Evolutionary conservation across 92 coral and sea anemone genomes (phyloP), one percentile per base, ranked within the genome.

Genomic region (Metridium senile): DNA sequence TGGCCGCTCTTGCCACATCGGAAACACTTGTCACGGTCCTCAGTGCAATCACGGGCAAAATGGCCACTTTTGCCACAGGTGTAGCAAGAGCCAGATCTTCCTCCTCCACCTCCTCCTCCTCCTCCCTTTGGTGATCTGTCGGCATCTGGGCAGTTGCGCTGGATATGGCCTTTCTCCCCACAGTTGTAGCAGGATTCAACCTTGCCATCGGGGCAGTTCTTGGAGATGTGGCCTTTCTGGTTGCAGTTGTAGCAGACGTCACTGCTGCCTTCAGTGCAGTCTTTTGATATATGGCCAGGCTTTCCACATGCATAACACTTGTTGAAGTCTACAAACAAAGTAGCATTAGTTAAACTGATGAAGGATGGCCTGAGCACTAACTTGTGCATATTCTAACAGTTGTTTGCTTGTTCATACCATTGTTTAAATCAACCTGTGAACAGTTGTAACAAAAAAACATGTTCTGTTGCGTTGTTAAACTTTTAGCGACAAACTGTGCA

Each of bases 31-130:
- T 72, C 74, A 9, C 20, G 6, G 59, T 11, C 62, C 65, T 21
- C 25, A 3, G 89, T 74, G 72, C 99, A 95, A 33, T 95, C 93
- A n/a, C 99, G 94, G 19, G 98, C 95, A 81, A 59, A 82, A 58
- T 93, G 98, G 70, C 98, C 98, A 23, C 53, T 66, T 65, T 93
- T 84, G 47, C 89, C 86, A 82, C 98, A 93, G 16, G 61, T 79
- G 76, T 93, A 93, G 77, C 98, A 93, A 29, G 74, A n/a, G n/a
- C n/a, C n/a, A n/a, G n/a, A n/a, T n/a, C n/a, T n/a, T n/a, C n/a
- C n/a, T n/a, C n/a, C n/a, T n/a, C n/a, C n/a, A n/a, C n/a, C n/a
- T n/a, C n/a, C n/a, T n/a, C n/a, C n/a, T n/a, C n/a, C n/a, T n/a
- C n/a, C n/a, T n/a, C n/a, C n/a, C n/a, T n/a, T n/a, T n/a, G n/a